Base-by-base conservation (phyloP, 2,888 invertebrate genomes). In the Eilema caniola region DNA sequence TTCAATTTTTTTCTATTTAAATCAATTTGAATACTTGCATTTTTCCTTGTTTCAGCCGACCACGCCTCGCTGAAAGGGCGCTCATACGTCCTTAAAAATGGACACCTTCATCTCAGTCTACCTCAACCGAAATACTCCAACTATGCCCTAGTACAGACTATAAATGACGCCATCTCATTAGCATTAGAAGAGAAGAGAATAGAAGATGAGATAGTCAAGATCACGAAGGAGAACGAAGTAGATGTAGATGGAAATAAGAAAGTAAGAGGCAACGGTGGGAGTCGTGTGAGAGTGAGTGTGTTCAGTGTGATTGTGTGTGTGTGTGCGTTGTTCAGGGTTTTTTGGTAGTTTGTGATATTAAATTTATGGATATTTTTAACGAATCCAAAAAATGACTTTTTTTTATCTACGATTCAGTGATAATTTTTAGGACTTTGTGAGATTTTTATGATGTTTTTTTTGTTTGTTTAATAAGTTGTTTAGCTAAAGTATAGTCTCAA, bases 131-230 rank as follows among this genome's bases (percentile, higher is more conserved):
- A 91, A 24, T 89, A 86, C 71, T 82, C 88, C 0, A 97, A 97
- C 86, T 98, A 97, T 89, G 97, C 97, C 0, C 90, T 98, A 0
- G 96, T 98, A 93, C 96, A 97, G 64, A 96, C 97, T 0, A 97
- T 98, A 67, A 97, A 98, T 85, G 96, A 96, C 71, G 97, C 96
- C 0, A 93, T 97, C 1, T 90, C 93, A 0, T 87, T 96, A 12
- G 93, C 96, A 0, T 86, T 95, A 79, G 94, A 95, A 84, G 95
- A 96, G 79, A 95, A 95, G 84, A 92, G 92, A 69, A 96, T 96
- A 65, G 71, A 90, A 14, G 92, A 93, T 25, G 96, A 95, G 80
- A 93, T 95, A 81, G 91, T 94, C 11, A 87, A 93, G 25, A 88
- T 95, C 2, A 92, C 93, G 66, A 89, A 83, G 62, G 89, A 90